Conservation (phyloP, 64 coral and sea anemone species). For the Acropora yongei region DNA sequence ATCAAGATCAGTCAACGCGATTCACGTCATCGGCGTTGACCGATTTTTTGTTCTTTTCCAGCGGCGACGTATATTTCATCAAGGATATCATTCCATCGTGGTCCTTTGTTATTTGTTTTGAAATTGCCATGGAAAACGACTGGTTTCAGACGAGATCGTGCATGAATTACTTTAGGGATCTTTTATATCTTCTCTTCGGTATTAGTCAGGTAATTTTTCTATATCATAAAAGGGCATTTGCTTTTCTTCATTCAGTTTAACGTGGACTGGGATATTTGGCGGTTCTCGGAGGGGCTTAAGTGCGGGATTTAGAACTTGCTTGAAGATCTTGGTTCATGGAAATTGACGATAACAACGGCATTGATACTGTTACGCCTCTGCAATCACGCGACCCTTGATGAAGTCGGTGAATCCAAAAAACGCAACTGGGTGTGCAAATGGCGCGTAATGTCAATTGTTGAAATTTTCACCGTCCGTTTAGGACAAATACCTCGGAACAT, state of each 20-base stretch:
- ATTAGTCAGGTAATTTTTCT: constrained; percentile 44
- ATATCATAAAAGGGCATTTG: constrained; percentile 11
- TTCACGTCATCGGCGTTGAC: neutral
- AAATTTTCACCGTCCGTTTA: too few species aligned
- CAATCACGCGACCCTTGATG: too few species aligned
- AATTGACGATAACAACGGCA: too few species aligned
- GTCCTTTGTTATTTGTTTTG: constrained; percentile 39
- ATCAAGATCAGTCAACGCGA: neutral
- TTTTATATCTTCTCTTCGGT: neutral
- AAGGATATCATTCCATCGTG: neutral
- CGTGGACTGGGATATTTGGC: neutral
- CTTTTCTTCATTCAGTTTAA: neutral
- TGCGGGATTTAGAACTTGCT: neutral
- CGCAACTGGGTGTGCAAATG: too few species aligned
- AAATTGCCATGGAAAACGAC: constrained; percentile 35
- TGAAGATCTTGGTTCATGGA: neutral
- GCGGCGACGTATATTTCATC: neutral
- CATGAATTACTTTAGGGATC: neutral
- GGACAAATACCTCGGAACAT: too few species aligned
- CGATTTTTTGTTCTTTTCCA: neutral
- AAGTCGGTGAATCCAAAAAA: too few species aligned
- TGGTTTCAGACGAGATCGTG: neutral
- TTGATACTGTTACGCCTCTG: too few species aligned
- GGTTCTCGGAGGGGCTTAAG: neutral
- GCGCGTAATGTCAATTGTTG: too few species aligned